These are phyloP conservation scores for Acanthococcus lagerstroemiae DNA, from an alignment of 2,888 invertebrate genomes.

Conservation along the genomic window DNA sequence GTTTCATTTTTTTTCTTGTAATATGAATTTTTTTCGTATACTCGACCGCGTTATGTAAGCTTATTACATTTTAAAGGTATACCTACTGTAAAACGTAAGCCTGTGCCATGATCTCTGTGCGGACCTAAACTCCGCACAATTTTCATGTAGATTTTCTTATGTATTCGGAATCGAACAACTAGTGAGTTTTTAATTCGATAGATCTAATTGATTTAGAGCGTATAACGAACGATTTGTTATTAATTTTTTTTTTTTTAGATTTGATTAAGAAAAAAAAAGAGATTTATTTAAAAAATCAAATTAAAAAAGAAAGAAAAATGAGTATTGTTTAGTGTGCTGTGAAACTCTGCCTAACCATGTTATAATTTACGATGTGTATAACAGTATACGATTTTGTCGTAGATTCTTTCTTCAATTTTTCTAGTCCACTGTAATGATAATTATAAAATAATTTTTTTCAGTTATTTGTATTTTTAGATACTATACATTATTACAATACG, in stretches of 20 bases:
- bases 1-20: too few relatives aligned
- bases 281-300: too few relatives aligned
- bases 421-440: constrained; percentile 5
- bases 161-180: not conserved
- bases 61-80: too few relatives aligned
- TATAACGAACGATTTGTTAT: not conserved
- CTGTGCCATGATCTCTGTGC: not conserved
- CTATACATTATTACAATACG: constrained; percentile 4
- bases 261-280: too few relatives aligned
- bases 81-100: too few relatives aligned
- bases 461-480: constrained; percentile 16
- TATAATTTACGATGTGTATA: constrained; percentile 7
- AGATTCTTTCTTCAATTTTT: constrained; percentile 19
- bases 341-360: constrained; percentile 28
- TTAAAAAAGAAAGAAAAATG: constrained; percentile 10
- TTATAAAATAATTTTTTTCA: constrained; percentile 19
- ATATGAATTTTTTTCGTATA: too few relatives aligned
- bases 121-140: not conserved
- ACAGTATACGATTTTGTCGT: constrained; percentile 24
- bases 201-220: not conserved
- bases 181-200: not conserved
- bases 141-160: not conserved
- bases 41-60: too few relatives aligned
- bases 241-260: too few relatives aligned
- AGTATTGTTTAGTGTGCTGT: constrained; percentile 30